These are phyloP conservation scores for Pipistrellus kuhlii DNA, from an alignment of 2,797 vertebrate genomes.

Conservation along the genomic window DNA sequence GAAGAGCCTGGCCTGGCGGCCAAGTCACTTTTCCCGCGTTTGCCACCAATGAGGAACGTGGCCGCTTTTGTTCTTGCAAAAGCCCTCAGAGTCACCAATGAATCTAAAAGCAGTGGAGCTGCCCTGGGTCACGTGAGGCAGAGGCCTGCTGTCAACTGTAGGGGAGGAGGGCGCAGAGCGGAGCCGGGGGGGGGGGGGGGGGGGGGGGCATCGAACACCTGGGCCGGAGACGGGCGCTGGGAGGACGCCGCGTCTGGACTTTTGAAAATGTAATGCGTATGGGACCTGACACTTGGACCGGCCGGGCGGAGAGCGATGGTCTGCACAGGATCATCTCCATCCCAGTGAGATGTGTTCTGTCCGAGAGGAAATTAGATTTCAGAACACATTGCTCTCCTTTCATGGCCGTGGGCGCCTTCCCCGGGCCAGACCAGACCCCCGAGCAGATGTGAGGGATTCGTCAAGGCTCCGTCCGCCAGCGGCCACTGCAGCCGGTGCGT, in stretches of 20 bases:
- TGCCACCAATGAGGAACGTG: slow-evolving; percentile 15
- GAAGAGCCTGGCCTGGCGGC: background rate
- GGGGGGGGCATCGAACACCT: background rate
- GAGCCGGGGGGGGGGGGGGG: background rate
- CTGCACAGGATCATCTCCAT: slow-evolving; percentile 47
- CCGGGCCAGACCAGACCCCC: background rate
- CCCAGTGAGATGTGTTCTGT: background rate
- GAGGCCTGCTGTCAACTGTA: background rate
- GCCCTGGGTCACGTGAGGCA: slow-evolving; percentile 38
- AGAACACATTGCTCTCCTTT: slow-evolving; percentile 59
- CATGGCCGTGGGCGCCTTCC: background rate
- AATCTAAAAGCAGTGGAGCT: slow-evolving; percentile 63
- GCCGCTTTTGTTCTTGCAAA: slow-evolving; percentile 50
- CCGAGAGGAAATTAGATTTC: slow-evolving; percentile 69
- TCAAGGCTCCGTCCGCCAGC: slow-evolving; percentile 41
- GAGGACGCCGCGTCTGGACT: background rate
- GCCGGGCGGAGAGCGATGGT: slow-evolving; percentile 4
- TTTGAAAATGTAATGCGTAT: slow-evolving; percentile 73
- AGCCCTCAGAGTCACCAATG: slow-evolving; percentile 42
- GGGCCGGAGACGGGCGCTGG: background rate
- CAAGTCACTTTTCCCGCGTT: background rate
- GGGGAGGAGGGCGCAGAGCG: background rate
- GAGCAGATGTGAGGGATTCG: slow-evolving; percentile 73
- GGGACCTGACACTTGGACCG: slow-evolving; percentile 29
- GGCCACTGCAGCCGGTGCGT: slow-evolving; percentile 15